Conservation (phyloP, 2,113 vertebrate species). For the Syngnathus floridae region DNA sequence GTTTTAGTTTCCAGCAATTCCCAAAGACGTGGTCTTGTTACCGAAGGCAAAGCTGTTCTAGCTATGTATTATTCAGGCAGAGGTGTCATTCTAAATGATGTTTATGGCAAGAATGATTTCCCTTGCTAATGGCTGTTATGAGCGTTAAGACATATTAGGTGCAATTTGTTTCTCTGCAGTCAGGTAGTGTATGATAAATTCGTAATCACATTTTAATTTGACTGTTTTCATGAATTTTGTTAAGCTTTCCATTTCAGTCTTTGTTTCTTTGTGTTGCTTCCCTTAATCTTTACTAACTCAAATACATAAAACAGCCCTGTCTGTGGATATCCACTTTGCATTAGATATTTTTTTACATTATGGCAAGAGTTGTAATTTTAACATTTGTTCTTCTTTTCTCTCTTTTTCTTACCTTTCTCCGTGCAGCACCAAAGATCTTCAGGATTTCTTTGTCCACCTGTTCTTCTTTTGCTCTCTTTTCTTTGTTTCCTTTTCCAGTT, state of each 20-base stretch:
- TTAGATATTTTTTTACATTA: background rate
- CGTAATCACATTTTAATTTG: background rate
- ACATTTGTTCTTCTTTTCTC: background rate
- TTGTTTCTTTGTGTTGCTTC: background rate
- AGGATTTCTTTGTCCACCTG: conserved; percentile 17
- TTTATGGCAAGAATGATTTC: conserved; percentile 7
- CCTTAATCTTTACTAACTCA: background rate
- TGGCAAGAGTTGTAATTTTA: background rate
- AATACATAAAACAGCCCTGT: background rate
- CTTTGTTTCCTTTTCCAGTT: conserved; percentile 36
- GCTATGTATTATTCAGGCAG: conserved; percentile 25
- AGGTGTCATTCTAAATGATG: conserved; percentile 3
- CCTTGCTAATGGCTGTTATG: background rate
- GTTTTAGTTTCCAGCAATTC: background rate
- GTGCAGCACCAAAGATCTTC: background rate
- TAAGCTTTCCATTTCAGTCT: background rate
- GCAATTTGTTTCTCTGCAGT: conserved; percentile 2
- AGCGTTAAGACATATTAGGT: conserved; percentile 1
- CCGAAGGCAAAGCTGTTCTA: background rate
- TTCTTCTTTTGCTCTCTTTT: conserved; percentile 30
- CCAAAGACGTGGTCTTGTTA: background rate
- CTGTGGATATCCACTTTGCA: background rate
- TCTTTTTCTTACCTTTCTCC: conserved; percentile 43
- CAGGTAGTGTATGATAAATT: conserved; percentile 7
- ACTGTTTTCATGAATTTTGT: conserved; percentile 2